Percentiles rank a stretch among this genome's conserved stretches.
phyloP scores from a whole-genome alignment of 1,140 invertebrate species.

The Drosophila leontia region DNA sequence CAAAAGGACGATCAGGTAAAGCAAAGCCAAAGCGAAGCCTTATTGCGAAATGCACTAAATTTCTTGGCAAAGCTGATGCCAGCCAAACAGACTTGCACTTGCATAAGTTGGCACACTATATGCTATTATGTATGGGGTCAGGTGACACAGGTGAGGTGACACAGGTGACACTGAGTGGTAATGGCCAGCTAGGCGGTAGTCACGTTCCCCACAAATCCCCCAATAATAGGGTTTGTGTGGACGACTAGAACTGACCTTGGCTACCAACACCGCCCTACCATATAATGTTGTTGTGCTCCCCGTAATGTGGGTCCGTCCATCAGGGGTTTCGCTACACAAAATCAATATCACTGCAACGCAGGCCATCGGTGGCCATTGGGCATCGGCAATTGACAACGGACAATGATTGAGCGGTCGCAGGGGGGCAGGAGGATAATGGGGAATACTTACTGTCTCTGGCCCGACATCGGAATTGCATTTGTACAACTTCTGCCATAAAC shows the following conservation, averaged over 20 bases:
- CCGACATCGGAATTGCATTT: conserved; percentile 42
- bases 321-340: conserved; percentile 59
- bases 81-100: conserved; percentile 20
- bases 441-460: conserved; percentile 29
- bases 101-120: conserved; percentile 34
- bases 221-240: conserved; percentile 42
- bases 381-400: conserved; percentile 50
- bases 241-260: conserved; percentile 45
- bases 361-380: conserved; percentile 13
- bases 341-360: conserved; percentile 57
- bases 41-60: conserved; percentile 7
- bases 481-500: conserved; percentile 51
- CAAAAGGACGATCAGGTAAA: conserved; percentile 1
- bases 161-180: conserved; percentile 19
- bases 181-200: conserved; percentile 20
- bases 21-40: neutral
- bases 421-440: conserved; percentile 5
- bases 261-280: conserved; percentile 9
- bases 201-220: conserved; percentile 47
- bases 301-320: conserved; percentile 29
- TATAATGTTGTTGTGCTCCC: conserved; percentile 6
- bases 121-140: conserved; percentile 33
- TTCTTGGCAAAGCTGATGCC: conserved; percentile 13
- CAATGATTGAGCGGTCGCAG: conserved; percentile 41
- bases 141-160: conserved; percentile 27